Evolutionary conservation across 1,140 invertebrate species (phyloP), one percentile per base, ranked within the genome.

Genomic region (Neodiprion virginianus): DNA sequence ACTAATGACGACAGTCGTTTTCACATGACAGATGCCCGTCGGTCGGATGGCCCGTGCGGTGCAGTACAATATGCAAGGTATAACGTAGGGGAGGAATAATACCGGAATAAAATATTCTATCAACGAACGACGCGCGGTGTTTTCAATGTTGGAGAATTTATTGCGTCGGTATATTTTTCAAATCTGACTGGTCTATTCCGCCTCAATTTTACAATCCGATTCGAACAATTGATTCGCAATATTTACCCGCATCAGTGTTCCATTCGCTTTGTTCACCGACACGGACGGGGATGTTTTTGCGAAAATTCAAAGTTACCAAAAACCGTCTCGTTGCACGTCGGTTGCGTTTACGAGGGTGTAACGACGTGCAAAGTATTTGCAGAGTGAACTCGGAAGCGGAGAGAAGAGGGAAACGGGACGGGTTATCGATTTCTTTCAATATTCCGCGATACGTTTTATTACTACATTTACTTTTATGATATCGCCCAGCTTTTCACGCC

Each of bases 401-500:
- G n/a, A 12, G 11, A 14, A 12, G 53, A 17, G 53, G 11, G 53
- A 61, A 61, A 61, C 53, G 53, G 53, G 53, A 61, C 53, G 53
- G 53, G n/a, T 61, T 79, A 79, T 81, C 78, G 80, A 81, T 78
- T 77, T 77, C 76, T 79, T 81, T 81, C 80, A 81, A 81, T 81
- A 81, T 81, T 81, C 80, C 72, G 75, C 77, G 78, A 78, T 81
- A 81, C 80, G 78, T 79, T 81, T 81, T 81, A 81, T 81, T 79
- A 78, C 78, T 81, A 79, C 80, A 79, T 79, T 79, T 81, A 79
- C 78, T 81, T 81, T 81, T 81, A 81, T 81, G 79, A 81, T 79
- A 79, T 79, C 78, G 78, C 74, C 79, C 73, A 71, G 78, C 78
- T 71, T 79, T 79, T 81, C 75, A 79, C 77, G 79, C 78, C 76